Conservation (phyloP, 2,113 vertebrate genomes). For the Myotis lucifugus region DNA sequence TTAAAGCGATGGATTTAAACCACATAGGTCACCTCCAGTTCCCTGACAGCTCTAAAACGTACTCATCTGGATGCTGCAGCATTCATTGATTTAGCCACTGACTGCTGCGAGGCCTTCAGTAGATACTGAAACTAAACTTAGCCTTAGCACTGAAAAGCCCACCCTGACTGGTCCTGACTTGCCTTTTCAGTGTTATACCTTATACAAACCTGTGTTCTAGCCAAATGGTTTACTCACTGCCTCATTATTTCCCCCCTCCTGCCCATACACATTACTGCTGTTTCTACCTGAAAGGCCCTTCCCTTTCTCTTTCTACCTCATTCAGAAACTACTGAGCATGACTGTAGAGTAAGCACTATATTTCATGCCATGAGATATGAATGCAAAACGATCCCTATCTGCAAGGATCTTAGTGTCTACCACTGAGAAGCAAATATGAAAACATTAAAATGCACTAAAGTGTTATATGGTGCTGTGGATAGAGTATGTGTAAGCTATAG, state of each 20-base stretch:
- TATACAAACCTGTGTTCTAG: background rate
- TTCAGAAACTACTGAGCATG: background rate
- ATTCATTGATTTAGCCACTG: constrained; percentile 36
- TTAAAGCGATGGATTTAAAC: constrained; percentile 54
- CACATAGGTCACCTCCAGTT: background rate
- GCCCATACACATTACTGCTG: background rate
- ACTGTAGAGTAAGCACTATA: background rate
- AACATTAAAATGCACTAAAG: background rate
- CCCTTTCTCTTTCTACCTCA: background rate
- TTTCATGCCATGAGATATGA: constrained; percentile 5
- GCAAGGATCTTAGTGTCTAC: constrained; percentile 1
- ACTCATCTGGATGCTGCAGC: constrained; percentile 7
- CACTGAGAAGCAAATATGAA: constrained; percentile 36
- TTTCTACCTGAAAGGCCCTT: background rate
- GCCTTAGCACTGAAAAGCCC: background rate
- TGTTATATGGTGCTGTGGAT: background rate
- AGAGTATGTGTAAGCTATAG: background rate
- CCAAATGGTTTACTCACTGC: background rate
- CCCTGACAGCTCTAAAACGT: background rate
- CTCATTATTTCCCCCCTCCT: constrained; percentile 5
- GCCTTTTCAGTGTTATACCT: constrained; percentile 23
- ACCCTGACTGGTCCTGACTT: background rate
- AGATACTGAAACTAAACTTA: constrained; percentile 42
- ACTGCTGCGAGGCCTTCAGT: background rate
- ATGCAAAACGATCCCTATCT: background rate